Base-by-base conservation (phyloP, 2,888 invertebrate species). In the Lithophane ornitopus region DNA sequence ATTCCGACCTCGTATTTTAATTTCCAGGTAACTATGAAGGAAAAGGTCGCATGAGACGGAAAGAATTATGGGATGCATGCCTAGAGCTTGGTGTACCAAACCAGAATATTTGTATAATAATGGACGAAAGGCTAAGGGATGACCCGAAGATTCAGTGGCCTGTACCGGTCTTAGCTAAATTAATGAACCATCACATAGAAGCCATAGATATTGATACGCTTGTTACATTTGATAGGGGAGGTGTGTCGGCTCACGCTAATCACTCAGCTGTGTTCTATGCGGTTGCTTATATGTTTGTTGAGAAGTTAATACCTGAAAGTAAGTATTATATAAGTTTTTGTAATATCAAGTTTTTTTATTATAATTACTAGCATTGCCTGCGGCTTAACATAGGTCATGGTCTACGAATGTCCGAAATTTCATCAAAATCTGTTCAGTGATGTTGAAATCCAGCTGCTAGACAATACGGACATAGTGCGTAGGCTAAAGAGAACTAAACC, bases 161-260 rank as follows among this genome's bases (percentile, higher is more conserved):
- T 97, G 91, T 97, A 4, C 92, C 94, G 0, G 94, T 96, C 7
- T 89, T 96, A 76, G 94, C 96, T n/a, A 95, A 96, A 76, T 85
- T 96, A 68, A 91, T 96, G 77, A 93, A 94, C 49, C 95, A 95
- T 82, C 97, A 98, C 77, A 94, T 99, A 58, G 98, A 98, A 93
- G 96, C 97, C 76, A 97, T 98, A 89, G 97, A 97, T 89, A 98
- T 99, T 90, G 98, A 98, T 91, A 98, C 98, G 3, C 96, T 99
- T 71, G 97, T 99, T 73, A 99, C 99, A 26, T 99, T 99, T 96
- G 99, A 99, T 95, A 97, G 98, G 90, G 97, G 98, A 91, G 99
- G 99, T 70, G 98, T 99, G 11, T 99, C 99, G 87, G 98, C 98
- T 11, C 99, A 99, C 95, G 97, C 97, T 41, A 99, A 99, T 96